phyloP scores from a whole-genome alignment of 2,113 vertebrate species.

The Anhinga rufa region DNA sequence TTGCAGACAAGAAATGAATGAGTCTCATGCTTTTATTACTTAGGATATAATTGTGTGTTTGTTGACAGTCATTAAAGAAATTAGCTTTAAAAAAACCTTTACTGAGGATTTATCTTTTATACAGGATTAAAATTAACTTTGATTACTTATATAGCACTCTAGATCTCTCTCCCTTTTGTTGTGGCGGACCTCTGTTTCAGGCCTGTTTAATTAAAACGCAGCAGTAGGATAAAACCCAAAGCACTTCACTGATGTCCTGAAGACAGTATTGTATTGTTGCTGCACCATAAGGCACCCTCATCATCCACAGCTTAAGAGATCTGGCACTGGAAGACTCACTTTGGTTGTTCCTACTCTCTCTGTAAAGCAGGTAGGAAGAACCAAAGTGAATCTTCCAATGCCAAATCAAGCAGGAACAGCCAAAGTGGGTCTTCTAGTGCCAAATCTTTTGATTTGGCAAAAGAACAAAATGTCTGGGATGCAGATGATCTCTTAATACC shows the following conservation, averaged over 20 bases:
- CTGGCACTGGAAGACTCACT: neutral
- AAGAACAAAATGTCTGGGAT: neutral
- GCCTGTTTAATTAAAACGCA: neutral
- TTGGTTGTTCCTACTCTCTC: neutral
- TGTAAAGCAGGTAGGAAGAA: neutral
- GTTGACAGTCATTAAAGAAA: neutral
- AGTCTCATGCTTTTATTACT: neutral
- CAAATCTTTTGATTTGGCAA: too few species aligned
- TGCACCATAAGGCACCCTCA: neutral
- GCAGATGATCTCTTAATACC: neutral
- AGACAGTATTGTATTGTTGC: neutral
- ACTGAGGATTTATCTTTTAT: neutral
- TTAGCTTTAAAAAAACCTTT: neutral
- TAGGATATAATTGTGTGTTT: neutral
- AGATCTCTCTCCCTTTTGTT: neutral
- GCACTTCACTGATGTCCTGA: neutral
- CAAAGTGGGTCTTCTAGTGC: neutral
- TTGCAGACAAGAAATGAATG: neutral
- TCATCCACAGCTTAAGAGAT: neutral
- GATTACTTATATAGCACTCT: neutral
- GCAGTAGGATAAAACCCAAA: neutral
- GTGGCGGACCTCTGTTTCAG: neutral
- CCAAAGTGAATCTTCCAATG: neutral
- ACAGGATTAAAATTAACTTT: neutral
- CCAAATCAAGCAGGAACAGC: neutral